phyloP scores from a whole-genome alignment of 2,113 vertebrate genomes.

The Hypomesus transpacificus region DNA sequence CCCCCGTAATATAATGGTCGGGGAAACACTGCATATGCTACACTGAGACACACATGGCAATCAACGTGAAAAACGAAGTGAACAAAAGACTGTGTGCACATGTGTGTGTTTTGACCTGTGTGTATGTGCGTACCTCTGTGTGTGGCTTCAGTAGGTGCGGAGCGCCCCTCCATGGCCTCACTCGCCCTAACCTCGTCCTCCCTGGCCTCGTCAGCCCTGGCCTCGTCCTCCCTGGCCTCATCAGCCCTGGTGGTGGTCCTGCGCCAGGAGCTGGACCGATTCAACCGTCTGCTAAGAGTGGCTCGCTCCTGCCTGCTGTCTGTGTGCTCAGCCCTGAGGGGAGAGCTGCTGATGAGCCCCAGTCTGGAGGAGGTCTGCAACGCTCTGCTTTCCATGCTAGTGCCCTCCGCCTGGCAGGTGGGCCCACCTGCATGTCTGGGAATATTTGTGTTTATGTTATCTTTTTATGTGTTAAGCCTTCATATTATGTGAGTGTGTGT shows the following conservation, averaged over 20 bases:
- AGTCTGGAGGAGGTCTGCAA: constrained; percentile 7
- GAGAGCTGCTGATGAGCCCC: constrained; percentile 11
- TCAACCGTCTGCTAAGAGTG: background rate
- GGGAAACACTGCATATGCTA: too few relatives aligned
- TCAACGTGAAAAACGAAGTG: background rate
- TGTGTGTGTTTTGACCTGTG: background rate
- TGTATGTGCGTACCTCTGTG: background rate
- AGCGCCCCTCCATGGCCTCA: background rate
- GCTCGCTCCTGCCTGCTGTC: background rate
- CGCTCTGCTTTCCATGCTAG: constrained; percentile 7
- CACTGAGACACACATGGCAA: background rate
- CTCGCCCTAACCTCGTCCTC: too few relatives aligned
- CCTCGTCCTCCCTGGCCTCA: too few relatives aligned
- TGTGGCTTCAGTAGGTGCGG: background rate
- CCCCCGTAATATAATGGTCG: too few relatives aligned
- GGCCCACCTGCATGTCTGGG: background rate
- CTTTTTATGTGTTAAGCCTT: background rate
- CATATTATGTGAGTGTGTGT: background rate
- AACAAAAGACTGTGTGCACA: background rate
- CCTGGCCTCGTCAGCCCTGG: background rate
- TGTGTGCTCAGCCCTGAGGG: background rate
- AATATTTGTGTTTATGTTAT: background rate
- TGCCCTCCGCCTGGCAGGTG: constrained; percentile 18
- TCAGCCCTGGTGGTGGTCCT: constrained; percentile 4
- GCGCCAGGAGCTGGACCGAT: background rate